Base-by-base conservation (phyloP, 1,140 invertebrate species). In the Plutomurus gul region DNA sequence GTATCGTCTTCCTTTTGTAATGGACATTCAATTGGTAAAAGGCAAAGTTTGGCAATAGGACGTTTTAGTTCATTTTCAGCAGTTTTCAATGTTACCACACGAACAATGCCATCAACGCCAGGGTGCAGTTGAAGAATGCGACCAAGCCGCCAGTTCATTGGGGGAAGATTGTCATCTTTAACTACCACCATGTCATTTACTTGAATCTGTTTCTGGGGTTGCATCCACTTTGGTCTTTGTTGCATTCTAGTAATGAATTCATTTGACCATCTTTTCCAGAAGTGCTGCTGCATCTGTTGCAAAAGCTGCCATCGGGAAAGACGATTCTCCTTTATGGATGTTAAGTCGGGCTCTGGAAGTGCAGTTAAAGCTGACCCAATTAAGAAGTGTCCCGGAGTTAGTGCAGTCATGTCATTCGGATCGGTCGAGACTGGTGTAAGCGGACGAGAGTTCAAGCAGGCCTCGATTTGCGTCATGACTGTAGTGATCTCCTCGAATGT, bases 111-210 rank as follows among this genome's bases (percentile, higher is more conserved):
- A 79, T 87, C 86, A 0, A 73, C 16, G 7, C 85, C 86, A 0
- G 86, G 86, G 75, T 84, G 77, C 0, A 83, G 25, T 30, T 80
- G 75, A 77, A 81, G 75, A 33, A 87, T 84, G 25, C 85, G 72
- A 27, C 79, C 85, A 22, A 86, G 33, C n/a, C 74, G 33, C 86
- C 86, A 87, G 46, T 84, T 80, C 2, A 72, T 8, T 27, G 85
- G 84, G 36, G 83, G 84, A 0, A 82, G 16, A 43, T 84, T 65
- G 10, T 84, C 77, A 10, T 85, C 85, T 40, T 82, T 84, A 2
- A 86, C 25, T 3, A 86, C 20, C 1, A 85, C 84, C 1, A 82
- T 11, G 36, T 49, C 33, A n/a, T 30, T 20, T 4, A 47, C 20
- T 30, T 79, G 27, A 7, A 83, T 18, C 16, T 82, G 79, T 81